Percentiles rank a stretch among this genome's conserved stretches.
These are phyloP conservation scores for Octopus bimaculoides DNA, from an alignment of 1,140 invertebrate species.

Conservation along the genomic window DNA sequence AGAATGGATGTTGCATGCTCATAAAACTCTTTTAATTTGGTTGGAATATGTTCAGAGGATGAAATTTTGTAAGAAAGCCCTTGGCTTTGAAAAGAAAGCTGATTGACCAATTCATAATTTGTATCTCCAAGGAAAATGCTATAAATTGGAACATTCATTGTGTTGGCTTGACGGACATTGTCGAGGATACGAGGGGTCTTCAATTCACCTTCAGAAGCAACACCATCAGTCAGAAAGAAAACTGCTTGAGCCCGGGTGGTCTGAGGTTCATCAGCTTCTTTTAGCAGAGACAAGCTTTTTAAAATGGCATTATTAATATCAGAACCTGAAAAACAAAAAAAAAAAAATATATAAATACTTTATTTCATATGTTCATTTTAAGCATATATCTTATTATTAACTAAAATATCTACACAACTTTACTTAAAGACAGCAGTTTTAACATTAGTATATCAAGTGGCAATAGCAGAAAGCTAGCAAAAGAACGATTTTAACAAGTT, in stretches of 20 bases:
- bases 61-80: not conserved
- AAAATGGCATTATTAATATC: not conserved
- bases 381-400: no score
- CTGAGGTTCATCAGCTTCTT: not conserved
- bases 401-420: no score
- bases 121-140: not conserved
- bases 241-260: not conserved
- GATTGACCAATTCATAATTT: not conserved
- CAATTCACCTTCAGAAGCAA: not conserved
- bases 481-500: no score
- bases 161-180: not conserved
- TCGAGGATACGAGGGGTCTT: not conserved
- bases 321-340: slow-evolving; percentile 3
- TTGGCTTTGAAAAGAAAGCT: not conserved
- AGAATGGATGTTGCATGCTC: not conserved
- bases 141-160: not conserved
- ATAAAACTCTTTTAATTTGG: not conserved
- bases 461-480: no score
- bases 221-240: not conserved
- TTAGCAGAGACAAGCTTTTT: not conserved
- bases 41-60: not conserved
- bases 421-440: no score
- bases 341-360: not conserved
- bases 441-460: no score
- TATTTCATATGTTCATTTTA: no score